phyloP scores from a whole-genome alignment of 2,797 vertebrate species.

The Manis javanica region DNA sequence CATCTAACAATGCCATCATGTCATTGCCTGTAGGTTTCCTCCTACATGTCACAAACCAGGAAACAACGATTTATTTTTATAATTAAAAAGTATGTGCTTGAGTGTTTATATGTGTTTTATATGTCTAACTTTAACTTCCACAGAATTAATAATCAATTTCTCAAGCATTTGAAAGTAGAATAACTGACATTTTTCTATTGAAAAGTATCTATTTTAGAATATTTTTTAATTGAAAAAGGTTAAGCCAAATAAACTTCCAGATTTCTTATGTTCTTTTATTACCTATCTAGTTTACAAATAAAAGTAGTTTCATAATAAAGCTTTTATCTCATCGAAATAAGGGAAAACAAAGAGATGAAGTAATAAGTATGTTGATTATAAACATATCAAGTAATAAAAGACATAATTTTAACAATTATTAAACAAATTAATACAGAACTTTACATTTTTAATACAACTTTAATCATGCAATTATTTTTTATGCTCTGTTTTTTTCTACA shows the following conservation, averaged over 20 bases:
- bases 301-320: slow-evolving; percentile 58
- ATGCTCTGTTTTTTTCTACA: background rate
- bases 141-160: slow-evolving; percentile 48
- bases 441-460: slow-evolving; percentile 29
- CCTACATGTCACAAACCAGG: slow-evolving; percentile 45
- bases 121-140: slow-evolving; percentile 20
- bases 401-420: slow-evolving; percentile 20
- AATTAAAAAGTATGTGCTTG: slow-evolving; percentile 46
- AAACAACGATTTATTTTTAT: slow-evolving; percentile 57
- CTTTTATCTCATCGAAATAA: slow-evolving; percentile 68
- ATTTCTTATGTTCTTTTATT: background rate
- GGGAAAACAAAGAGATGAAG: slow-evolving; percentile 64
- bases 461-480: background rate
- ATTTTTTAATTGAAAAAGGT: slow-evolving; percentile 59
- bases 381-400: slow-evolving; percentile 43
- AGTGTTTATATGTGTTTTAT: slow-evolving; percentile 1
- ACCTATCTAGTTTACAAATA: background rate
- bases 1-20: slow-evolving; percentile 53
- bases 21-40: slow-evolving; percentile 59
- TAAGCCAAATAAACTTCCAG: background rate
- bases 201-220: slow-evolving; percentile 40
- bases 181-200: background rate
- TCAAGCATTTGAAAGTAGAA: slow-evolving; percentile 47
- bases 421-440: background rate
- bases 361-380: slow-evolving; percentile 30